Base-by-base conservation (phyloP, 2,888 invertebrate genomes). In the Papilio demoleus region DNA sequence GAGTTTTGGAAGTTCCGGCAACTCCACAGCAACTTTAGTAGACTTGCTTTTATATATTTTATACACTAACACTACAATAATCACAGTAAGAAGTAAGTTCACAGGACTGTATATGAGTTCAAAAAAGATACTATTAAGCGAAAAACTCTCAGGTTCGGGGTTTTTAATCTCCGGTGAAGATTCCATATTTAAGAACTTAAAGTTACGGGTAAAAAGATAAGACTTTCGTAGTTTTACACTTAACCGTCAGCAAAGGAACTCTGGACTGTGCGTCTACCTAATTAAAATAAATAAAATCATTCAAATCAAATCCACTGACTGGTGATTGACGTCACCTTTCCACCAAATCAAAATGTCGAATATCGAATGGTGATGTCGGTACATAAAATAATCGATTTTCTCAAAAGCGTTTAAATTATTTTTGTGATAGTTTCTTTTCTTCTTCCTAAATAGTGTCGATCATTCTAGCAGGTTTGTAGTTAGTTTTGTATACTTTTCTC, bases 1-100 rank as follows among this genome's bases (percentile, higher is more conserved):
- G 81, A 99, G 82, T 88, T 96, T 97, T 12, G 98, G 97, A 75
- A 98, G 81, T 64, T 87, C 84, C 56, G 83, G 79, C 65, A 80
- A 69, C 71, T 88, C 87, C 14, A 77, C 79, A 31, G 81, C 77
- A 64, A 77, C 76, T 74, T 83, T 84, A 56, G 79, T 79, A 71
- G 87, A 87, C 76, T 88, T 93, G 77, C 85, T 91, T 76, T 90
- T 92, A 72, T 94, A 85, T 76, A 96, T 95, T 89, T 95, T 96
- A 81, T 95, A 96, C 67, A 95, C 85, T 75, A 96, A 92, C 77
- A 94, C 91, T 68, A 93, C 88, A 79, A 96, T 95, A 70, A 96
- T 88, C 68, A 91, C 93, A 71, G 94, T 91, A 73, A 96, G 90
- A 72, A 93, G 86, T 74, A 96, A 84, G 87, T 96, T 96, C 70